Evolutionary conservation across 2,888 invertebrate species (phyloP).

Genomic region (Idaea biselata): DNA sequence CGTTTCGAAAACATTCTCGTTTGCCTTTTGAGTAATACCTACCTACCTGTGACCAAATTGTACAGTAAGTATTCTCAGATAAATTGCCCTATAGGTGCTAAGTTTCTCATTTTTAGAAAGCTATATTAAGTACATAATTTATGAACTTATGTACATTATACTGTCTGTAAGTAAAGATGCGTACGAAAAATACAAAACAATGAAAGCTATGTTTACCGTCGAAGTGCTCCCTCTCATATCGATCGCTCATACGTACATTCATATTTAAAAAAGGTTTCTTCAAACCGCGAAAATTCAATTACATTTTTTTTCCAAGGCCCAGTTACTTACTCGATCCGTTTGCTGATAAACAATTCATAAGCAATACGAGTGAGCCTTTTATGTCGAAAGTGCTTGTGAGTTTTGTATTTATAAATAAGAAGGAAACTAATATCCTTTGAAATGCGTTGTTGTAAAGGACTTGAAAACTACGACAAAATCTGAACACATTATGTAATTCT

Average conservation of each 20-base stretch:
- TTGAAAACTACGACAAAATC: not conserved
- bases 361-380: slow-evolving; percentile 14
- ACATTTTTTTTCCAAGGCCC: slow-evolving; percentile 21
- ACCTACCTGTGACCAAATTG: too few relatives aligned
- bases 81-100: too few relatives aligned
- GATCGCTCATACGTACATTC: slow-evolving; percentile 10
- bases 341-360: slow-evolving; percentile 25
- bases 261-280: slow-evolving; percentile 6
- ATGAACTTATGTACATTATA: not conserved
- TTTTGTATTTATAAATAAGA: slow-evolving; percentile 1
- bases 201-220: not conserved
- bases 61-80: too few relatives aligned
- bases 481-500: not conserved
- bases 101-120: too few relatives aligned
- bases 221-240: not conserved
- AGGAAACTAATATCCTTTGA: not conserved
- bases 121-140: too few relatives aligned
- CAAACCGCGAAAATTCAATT: slow-evolving; percentile 24
- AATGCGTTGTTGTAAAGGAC: not conserved
- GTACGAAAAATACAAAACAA: not conserved
- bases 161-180: not conserved
- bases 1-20: too few relatives aligned
- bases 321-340: slow-evolving; percentile 22
- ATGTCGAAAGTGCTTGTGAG: slow-evolving; percentile 8
- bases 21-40: too few relatives aligned